Evolutionary conservation across 2,888 invertebrate species (phyloP).

Genomic region (Troilus luridus): DNA sequence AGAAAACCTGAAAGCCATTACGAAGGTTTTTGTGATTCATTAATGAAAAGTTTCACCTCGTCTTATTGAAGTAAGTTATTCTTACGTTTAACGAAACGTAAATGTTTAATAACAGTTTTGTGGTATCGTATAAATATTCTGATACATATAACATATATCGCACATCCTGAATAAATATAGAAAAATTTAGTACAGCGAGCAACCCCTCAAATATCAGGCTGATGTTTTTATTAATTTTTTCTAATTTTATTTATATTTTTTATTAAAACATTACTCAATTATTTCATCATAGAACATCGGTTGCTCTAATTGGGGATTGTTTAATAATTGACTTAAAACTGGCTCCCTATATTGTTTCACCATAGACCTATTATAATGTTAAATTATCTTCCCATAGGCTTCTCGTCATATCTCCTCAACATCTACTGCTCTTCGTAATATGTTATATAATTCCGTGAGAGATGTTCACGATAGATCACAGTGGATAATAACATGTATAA

Average conservation of each 20-base stretch:
- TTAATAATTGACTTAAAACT: neutral
- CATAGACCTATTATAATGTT: neutral
- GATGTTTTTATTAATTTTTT: neutral
- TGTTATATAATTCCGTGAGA: constrained; percentile 3
- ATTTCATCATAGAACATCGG: neutral
- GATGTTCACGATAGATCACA: neutral
- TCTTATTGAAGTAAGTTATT: too few species aligned
- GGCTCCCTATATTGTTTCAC: neutral
- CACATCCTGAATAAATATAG: too few species aligned
- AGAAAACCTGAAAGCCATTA: neutral
- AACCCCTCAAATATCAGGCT: too few species aligned
- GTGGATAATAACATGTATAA: neutral
- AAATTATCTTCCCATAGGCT: constrained; percentile 7
- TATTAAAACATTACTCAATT: neutral
- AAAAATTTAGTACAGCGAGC: too few species aligned
- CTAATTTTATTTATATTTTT: neutral
- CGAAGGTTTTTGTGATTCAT: neutral
- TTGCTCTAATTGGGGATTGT: neutral
- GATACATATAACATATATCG: too few species aligned
- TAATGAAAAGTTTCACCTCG: neutral
- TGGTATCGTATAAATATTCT: too few species aligned
- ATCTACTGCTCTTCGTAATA: neutral
- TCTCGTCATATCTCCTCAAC: neutral
- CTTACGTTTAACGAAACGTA: too few species aligned
- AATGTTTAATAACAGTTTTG: too few species aligned